Evolutionary conservation across 2,888 invertebrate genomes (phyloP).

Genomic region (Latheticus oryzae): DNA sequence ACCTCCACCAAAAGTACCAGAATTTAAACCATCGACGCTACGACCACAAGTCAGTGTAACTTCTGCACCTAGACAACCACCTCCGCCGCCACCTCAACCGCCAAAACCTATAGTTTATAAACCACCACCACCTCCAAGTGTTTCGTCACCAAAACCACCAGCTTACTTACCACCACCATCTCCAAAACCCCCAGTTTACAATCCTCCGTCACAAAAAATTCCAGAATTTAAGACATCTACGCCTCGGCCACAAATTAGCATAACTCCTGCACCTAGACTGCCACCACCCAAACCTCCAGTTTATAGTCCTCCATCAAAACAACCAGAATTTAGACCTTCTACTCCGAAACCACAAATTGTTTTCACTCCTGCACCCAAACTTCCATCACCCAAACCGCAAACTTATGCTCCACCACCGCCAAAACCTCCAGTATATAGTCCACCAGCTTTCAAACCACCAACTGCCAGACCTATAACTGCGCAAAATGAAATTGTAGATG

Average conservation of each 20-base stretch:
- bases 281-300: conserved; percentile 1
- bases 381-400: not conserved
- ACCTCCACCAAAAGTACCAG: conserved; percentile 9
- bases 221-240: too few species aligned
- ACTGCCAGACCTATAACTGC: not conserved
- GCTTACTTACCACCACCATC: conserved; percentile 11
- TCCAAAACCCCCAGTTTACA: conserved; percentile 2
- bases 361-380: not conserved
- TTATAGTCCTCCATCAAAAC: not conserved
- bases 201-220: not conserved
- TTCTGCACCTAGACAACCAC: not conserved
- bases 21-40: not conserved
- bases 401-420: not conserved
- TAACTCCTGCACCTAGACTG: not conserved
- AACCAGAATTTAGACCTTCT: not conserved
- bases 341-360: not conserved
- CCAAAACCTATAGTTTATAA: conserved; percentile 3
- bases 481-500: conserved; percentile 2
- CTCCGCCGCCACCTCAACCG: conserved; percentile 6
- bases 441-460: conserved; percentile 6
- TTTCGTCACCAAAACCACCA: not conserved
- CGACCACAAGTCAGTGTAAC: not conserved
- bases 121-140: not conserved
- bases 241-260: too few species aligned
- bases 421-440: not conserved